Conservation (phyloP, 2,888 invertebrate genomes). For the Dryocosmus kuriphilus region DNA sequence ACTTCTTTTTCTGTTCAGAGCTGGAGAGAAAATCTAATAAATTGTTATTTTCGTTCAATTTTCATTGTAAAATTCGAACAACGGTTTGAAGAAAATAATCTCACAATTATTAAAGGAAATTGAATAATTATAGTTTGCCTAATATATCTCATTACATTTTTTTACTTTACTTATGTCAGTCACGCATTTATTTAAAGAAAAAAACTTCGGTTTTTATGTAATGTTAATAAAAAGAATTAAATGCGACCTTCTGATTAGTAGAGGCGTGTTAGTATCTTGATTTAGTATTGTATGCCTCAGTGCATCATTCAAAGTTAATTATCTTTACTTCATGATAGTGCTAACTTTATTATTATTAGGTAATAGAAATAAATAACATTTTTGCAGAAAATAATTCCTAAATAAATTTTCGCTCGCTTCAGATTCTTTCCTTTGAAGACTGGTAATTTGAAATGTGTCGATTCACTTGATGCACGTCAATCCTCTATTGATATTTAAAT, state of each 20-base stretch:
- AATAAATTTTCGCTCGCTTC: background rate
- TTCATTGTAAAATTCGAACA: too few species aligned
- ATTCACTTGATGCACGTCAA: background rate
- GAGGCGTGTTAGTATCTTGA: background rate
- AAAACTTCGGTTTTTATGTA: background rate
- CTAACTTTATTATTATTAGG: conserved; percentile 7
- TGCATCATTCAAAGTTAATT: conserved; percentile 9
- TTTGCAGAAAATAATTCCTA: background rate
- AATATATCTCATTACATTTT: background rate
- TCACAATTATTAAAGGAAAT: background rate
- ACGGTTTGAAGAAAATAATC: background rate
- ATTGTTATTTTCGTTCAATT: too few species aligned
- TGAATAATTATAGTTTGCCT: background rate
- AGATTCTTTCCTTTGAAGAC: background rate
- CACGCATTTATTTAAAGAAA: background rate
- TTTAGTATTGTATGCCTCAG: conserved; percentile 36
- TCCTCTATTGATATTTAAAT: background rate
- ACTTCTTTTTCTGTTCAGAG: too few species aligned
- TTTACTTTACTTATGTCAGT: background rate
- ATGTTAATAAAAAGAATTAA: background rate
- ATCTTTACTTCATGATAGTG: background rate
- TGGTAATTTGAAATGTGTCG: background rate
- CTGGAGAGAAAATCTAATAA: too few species aligned
- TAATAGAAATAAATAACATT: background rate
- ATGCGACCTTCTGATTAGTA: background rate